Percentiles rank a stretch among this genome's conserved stretches.
These are phyloP conservation scores for Panagrolaimus sp. DNA, from an alignment of 1,140 invertebrate genomes.

Conservation along the genomic window DNA sequence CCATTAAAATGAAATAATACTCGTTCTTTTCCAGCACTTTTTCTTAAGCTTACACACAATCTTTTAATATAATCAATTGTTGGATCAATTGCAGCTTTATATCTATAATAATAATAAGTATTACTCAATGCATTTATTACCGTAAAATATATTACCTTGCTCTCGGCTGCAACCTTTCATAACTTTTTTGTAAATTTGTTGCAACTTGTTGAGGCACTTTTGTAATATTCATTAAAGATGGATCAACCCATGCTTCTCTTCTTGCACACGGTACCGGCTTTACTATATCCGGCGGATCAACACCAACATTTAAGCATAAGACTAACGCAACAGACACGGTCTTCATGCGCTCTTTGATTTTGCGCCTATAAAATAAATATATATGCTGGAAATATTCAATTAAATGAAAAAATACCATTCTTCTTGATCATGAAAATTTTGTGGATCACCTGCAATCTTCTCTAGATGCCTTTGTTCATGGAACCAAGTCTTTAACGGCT, in stretches of 20 bases:
- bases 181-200: slow-evolving; percentile 83
- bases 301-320: slow-evolving; percentile 92
- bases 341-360: slow-evolving; percentile 69
- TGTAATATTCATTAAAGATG: slow-evolving; percentile 73
- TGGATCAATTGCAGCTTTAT: slow-evolving; percentile 91
- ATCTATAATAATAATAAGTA: slow-evolving; percentile 57
- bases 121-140: no score
- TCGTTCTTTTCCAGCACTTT: slow-evolving; percentile 96
- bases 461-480: slow-evolving; percentile 43
- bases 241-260: slow-evolving; percentile 88
- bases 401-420: not conserved
- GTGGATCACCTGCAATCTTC: slow-evolving; percentile 23
- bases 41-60: slow-evolving; percentile 82
- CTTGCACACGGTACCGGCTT: slow-evolving; percentile 92
- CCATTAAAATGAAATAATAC: slow-evolving; percentile 99
- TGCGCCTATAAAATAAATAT: slow-evolving; percentile 31
- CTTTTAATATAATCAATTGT: slow-evolving; percentile 97
- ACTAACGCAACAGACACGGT: slow-evolving; percentile 98
- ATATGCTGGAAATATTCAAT: slow-evolving; percentile 3
- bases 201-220: slow-evolving; percentile 91
- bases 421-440: not conserved
- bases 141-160: slow-evolving; percentile 62
- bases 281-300: slow-evolving; percentile 94
- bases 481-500: slow-evolving; percentile 33
- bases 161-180: slow-evolving; percentile 86